phyloP scores from a whole-genome alignment of 1,140 invertebrate genomes.

The Sinella curviseta region DNA sequence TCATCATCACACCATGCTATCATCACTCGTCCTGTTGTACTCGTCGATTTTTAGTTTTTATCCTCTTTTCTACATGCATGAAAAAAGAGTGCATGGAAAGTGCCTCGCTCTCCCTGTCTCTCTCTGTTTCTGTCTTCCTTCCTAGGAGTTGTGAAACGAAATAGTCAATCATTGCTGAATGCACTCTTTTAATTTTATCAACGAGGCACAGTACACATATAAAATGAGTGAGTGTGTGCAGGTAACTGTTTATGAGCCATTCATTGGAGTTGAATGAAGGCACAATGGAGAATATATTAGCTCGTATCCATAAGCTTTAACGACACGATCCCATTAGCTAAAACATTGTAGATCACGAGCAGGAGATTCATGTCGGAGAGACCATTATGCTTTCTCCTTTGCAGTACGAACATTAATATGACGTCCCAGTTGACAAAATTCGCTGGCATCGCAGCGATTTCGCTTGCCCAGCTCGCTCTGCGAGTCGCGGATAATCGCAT shows the following conservation, averaged over 20 bases:
- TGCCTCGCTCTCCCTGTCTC: too few species aligned
- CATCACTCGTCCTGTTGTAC: too few species aligned
- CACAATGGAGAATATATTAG: not conserved
- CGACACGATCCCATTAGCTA: not conserved
- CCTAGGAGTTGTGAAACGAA: too few species aligned
- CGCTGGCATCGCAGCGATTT: too few species aligned
- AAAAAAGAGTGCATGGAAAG: too few species aligned
- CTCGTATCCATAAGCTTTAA: conserved; percentile 14
- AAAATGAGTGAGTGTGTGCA: not conserved
- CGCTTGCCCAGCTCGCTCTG: too few species aligned
- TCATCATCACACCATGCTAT: too few species aligned
- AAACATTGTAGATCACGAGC: not conserved
- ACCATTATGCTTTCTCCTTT: not conserved
- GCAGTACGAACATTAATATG: not conserved
- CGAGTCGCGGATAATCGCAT: too few species aligned
- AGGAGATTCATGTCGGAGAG: not conserved
- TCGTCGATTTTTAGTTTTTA: too few species aligned
- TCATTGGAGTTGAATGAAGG: not conserved
- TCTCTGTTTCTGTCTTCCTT: too few species aligned
- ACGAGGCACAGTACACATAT: not conserved
- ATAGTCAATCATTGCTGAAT: conserved; percentile 20
- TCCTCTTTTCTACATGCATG: too few species aligned
- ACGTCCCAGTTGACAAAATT: too few species aligned
- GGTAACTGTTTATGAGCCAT: conserved; percentile 26
- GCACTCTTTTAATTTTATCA: conserved; percentile 13